Evolutionary conservation across 2,797 vertebrate species (phyloP).

Genomic region (Propithecus deckenii): DNA sequence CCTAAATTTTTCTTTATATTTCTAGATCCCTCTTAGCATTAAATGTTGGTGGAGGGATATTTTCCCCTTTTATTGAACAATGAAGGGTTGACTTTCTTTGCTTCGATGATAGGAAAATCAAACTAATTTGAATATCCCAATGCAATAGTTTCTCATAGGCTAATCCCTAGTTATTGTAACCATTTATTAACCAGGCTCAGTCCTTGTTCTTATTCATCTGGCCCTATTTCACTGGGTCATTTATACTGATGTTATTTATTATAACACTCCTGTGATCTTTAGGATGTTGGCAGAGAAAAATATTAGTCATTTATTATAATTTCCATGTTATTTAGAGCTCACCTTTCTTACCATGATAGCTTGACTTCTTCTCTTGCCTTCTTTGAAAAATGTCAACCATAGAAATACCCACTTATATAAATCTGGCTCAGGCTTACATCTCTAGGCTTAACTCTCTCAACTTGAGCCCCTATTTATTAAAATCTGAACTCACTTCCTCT

Average conservation of each 20-base stretch:
- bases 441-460: background rate
- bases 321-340: background rate
- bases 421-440: background rate
- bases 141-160: fast-evolving
- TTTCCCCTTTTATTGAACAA: background rate
- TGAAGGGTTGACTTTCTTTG: background rate
- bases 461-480: background rate
- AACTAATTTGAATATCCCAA: background rate
- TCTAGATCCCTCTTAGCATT: background rate
- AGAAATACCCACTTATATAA: background rate
- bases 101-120: background rate
- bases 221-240: background rate
- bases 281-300: background rate
- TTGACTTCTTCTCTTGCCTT: background rate
- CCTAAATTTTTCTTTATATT: background rate
- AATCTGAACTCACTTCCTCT: background rate
- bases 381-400: background rate
- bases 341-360: background rate
- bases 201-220: background rate
- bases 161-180: background rate
- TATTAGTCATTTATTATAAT: background rate
- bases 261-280: background rate
- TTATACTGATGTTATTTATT: background rate
- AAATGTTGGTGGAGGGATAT: background rate
- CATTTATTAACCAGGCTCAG: background rate